These are phyloP conservation scores for Ephialtes manifestator DNA, from an alignment of 2,888 invertebrate genomes.

Conservation along the genomic window DNA sequence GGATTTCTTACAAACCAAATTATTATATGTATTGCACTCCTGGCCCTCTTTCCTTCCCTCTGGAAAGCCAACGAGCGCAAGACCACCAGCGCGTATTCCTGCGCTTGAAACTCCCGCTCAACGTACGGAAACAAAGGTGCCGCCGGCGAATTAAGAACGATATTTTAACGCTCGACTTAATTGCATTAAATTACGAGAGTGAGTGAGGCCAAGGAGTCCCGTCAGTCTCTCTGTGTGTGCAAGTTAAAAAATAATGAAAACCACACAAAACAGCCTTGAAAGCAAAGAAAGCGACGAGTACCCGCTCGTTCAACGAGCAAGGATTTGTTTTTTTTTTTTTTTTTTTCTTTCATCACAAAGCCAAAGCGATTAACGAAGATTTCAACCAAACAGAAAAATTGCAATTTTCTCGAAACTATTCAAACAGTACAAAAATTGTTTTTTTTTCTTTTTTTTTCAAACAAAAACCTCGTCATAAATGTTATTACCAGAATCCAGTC, in stretches of 20 bases:
- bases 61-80: slow-evolving; percentile 65
- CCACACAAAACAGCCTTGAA: slow-evolving; percentile 60
- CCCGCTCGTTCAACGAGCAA: slow-evolving; percentile 63
- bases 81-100: slow-evolving; percentile 58
- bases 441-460: slow-evolving; percentile 21
- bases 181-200: slow-evolving; percentile 78
- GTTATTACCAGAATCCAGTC: slow-evolving; percentile 44
- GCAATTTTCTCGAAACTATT: slow-evolving; percentile 6
- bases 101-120: slow-evolving; percentile 62
- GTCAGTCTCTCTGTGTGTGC: slow-evolving; percentile 53
- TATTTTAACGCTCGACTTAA: slow-evolving; percentile 82
- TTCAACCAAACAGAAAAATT: slow-evolving; percentile 11
- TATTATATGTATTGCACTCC: slow-evolving; percentile 69
- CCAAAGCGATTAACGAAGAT: slow-evolving; percentile 38
- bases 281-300: slow-evolving; percentile 63
- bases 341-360: slow-evolving; percentile 11
- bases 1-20: slow-evolving; percentile 73
- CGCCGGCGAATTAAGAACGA: slow-evolving; percentile 81
- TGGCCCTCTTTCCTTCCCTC: slow-evolving; percentile 43
- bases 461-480: not conserved
- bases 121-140: slow-evolving; percentile 77
- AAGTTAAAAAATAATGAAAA: slow-evolving; percentile 53
- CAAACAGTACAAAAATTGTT: not conserved
- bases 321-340: slow-evolving; percentile 21
- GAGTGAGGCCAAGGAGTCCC: slow-evolving; percentile 57